Conservation (phyloP, 2,888 invertebrate species). For the Drosophila yooni region DNA sequence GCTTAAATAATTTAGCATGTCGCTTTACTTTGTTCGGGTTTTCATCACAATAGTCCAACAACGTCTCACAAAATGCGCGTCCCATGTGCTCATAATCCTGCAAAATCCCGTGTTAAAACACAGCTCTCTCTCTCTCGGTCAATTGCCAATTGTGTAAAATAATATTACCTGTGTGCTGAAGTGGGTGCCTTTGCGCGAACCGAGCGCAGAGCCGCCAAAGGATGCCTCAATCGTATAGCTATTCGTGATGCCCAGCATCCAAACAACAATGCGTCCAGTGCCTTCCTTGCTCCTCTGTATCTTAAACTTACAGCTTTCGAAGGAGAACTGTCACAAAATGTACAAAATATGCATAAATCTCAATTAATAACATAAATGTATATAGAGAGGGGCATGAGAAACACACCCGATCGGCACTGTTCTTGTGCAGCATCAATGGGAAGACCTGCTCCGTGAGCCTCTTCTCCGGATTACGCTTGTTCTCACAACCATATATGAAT, state of each 20-base stretch:
- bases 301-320: slow-evolving; percentile 96
- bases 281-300: slow-evolving; percentile 97
- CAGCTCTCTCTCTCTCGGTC: background rate
- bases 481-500: slow-evolving; percentile 98
- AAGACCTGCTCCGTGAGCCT: slow-evolving; percentile 96
- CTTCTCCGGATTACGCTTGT: slow-evolving; percentile 90
- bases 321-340: slow-evolving; percentile 89
- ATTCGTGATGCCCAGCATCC: slow-evolving; percentile 97
- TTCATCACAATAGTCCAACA: slow-evolving; percentile 95
- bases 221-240: slow-evolving; percentile 98
- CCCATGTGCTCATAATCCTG: slow-evolving; percentile 93
- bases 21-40: slow-evolving; percentile 91
- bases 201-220: slow-evolving; percentile 94
- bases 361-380: background rate
- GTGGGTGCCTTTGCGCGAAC: slow-evolving; percentile 92
- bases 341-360: background rate
- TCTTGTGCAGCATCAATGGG: slow-evolving; percentile 96
- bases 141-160: background rate
- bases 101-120: background rate
- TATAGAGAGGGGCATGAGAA: background rate
- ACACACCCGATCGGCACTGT: slow-evolving; percentile 93
- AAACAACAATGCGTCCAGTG: slow-evolving; percentile 96
- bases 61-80: slow-evolving; percentile 95
- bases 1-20: slow-evolving; percentile 83
- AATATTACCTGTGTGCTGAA: slow-evolving; percentile 88